phyloP scores from a whole-genome alignment of 2,113 vertebrate genomes.

The Oncorhynchus mykiss region DNA sequence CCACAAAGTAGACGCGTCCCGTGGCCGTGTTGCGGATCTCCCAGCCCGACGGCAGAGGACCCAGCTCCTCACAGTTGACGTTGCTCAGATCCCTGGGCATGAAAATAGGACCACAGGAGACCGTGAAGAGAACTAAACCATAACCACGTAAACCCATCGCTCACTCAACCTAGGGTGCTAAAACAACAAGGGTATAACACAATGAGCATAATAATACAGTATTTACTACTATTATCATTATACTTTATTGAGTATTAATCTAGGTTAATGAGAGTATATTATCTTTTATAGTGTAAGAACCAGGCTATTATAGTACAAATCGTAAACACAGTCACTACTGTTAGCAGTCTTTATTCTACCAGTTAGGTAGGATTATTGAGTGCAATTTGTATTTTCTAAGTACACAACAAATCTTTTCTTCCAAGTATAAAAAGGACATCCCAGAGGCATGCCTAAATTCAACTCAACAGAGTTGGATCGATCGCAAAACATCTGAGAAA shows the following conservation, averaged over 20 bases:
- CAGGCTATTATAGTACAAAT: no score
- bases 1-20: constrained; percentile 96
- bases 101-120: constrained; percentile 38
- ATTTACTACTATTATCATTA: no score
- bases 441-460: background rate
- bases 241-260: no score
- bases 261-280: no score
- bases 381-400: no score
- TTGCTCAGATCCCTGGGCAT: constrained; percentile 90
- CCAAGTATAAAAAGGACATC: background rate
- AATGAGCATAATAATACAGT: no score
- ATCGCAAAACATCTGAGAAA: constrained; percentile 74
- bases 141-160: background rate
- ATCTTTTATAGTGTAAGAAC: no score
- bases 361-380: no score
- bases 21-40: constrained; percentile 97
- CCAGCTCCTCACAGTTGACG: constrained; percentile 98
- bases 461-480: constrained; percentile 24
- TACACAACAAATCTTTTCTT: no score
- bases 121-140: background rate
- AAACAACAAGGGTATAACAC: no score
- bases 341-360: no score
- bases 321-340: no score
- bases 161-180: background rate
- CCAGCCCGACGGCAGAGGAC: constrained; percentile 95